Percentiles rank a stretch among this genome's conserved stretches.
These are phyloP conservation scores for Ctenochaetus hawaiiensis DNA, from an alignment of 2,797 vertebrate genomes.

Conservation along the genomic window DNA sequence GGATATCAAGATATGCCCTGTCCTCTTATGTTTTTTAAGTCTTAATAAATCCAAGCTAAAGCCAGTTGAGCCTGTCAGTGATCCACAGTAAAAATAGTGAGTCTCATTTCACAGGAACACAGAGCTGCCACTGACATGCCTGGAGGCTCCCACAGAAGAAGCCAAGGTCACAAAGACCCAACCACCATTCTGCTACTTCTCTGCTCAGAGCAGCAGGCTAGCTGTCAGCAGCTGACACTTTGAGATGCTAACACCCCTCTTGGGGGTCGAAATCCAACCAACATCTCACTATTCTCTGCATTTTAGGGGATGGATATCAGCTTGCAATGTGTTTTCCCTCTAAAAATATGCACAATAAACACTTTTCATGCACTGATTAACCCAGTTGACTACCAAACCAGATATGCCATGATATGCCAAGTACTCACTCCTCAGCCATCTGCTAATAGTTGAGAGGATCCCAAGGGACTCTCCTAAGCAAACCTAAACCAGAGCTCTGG, in stretches of 20 bases:
- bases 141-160: conserved; percentile 67
- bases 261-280: conserved; percentile 56
- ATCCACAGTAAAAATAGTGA: conserved; percentile 46
- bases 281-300: conserved; percentile 34
- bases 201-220: conserved; percentile 66
- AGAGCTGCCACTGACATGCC: conserved; percentile 62
- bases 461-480: conserved; percentile 33
- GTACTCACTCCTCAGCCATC: conserved; percentile 50
- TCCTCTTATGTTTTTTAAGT: conserved; percentile 39
- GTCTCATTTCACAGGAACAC: conserved; percentile 57
- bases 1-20: conserved; percentile 13
- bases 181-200: conserved; percentile 58
- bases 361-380: conserved; percentile 37
- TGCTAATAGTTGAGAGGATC: conserved; percentile 59
- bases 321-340: conserved; percentile 18
- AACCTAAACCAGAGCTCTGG: conserved; percentile 54
- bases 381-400: conserved; percentile 34
- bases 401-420: conserved; percentile 49
- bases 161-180: conserved; percentile 79
- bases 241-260: conserved; percentile 62
- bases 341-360: conserved; percentile 42
- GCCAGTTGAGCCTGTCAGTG: conserved; percentile 51
- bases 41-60: conserved; percentile 59
- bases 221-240: conserved; percentile 78
- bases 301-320: conserved; percentile 54